Percentiles rank a stretch among this genome's conserved stretches.
phyloP scores from a whole-genome alignment of 92 coral and sea anemone genomes.

The Diadumene lineata region DNA sequence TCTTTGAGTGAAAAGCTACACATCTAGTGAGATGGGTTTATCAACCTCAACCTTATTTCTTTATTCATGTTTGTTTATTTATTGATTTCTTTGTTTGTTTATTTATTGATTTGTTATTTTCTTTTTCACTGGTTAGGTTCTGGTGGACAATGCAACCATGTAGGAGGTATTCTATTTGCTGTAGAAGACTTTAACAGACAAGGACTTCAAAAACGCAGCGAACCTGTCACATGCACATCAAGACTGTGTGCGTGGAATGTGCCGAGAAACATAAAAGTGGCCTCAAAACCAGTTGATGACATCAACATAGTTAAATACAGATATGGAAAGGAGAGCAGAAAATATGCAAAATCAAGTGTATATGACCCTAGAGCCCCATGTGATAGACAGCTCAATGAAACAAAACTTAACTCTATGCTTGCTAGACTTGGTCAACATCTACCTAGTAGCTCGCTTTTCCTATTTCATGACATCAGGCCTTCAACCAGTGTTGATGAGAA shows the following conservation, averaged over 20 bases:
- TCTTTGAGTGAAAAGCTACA: too few species aligned
- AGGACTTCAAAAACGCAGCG: slow-evolving; percentile 26
- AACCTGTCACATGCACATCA: slow-evolving; percentile 42
- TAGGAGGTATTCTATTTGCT: slow-evolving; percentile 46
- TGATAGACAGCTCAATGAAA: slow-evolving; percentile 1
- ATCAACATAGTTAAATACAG: slow-evolving; percentile 38
- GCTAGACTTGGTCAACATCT: slow-evolving; percentile 6
- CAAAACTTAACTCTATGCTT: not conserved
- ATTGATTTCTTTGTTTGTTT: too few species aligned
- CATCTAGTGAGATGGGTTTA: too few species aligned
- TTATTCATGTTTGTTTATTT: too few species aligned
- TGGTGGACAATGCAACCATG: slow-evolving; percentile 46
- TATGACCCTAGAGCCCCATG: slow-evolving; percentile 38
- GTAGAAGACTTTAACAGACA: slow-evolving; percentile 34
- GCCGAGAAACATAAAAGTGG: slow-evolving; percentile 43
- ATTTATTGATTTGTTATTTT: not conserved
- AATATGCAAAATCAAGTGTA: slow-evolving; percentile 4
- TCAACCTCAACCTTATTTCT: too few species aligned
- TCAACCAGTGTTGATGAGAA: not conserved
- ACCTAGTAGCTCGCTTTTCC: slow-evolving; percentile 8
- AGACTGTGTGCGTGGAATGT: slow-evolving; percentile 45
- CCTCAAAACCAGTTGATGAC: slow-evolving; percentile 50
- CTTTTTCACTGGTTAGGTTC: slow-evolving; percentile 30
- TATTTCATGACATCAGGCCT: slow-evolving; percentile 7
- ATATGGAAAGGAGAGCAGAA: slow-evolving; percentile 36